Evolutionary conservation across 1,140 invertebrate genomes (phyloP), one percentile per base, ranked within the genome.

Genomic region (Yoshiicerus persimilis): DNA sequence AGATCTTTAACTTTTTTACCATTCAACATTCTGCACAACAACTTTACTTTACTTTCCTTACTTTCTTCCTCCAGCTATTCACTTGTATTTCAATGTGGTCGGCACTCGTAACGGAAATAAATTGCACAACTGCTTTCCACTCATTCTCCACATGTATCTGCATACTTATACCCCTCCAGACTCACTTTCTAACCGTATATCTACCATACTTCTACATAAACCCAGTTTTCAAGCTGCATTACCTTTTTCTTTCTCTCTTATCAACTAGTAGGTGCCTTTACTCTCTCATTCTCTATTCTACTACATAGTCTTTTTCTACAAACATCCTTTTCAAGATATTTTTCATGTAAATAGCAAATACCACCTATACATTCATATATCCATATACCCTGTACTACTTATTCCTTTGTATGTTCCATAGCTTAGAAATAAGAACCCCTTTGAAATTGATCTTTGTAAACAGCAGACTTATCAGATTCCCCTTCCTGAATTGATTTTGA

Each of bases 1-100:
- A 80, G 75, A 80, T 80, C 75, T 80, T 80, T 80, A 80, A 80
- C 75, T 80, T 80, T 80, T 80, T 80, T 80, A 80, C 75, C 75
- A 80, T 36, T 80, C 75, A 80, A 80, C 75, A 80, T 80, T 80
- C 75, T 80, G 16, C 75, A 80, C 75, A 80, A 80, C 75, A 80
- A 80, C 75, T 80, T 80, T 80, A 80, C 75, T 80, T 80, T 80
- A 32, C 75, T 77, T 34, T 34, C 27, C 20, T 34, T 36, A 30
- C 70, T 34, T 34, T 77, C 70, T 77, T 30, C 27, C 70, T 77
- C 13, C 32, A 77, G 75, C 75, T 9, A 80, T 80, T 80, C 75
- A 80, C 75, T 80, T 80, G 4, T 38, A 30, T 80, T 80, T 80
- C 75, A 34, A 80, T 80, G 75, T 80, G 75, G 75, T 80, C 32